phyloP scores from a whole-genome alignment of 2,113 vertebrate genomes.

The Mobula hypostoma region DNA sequence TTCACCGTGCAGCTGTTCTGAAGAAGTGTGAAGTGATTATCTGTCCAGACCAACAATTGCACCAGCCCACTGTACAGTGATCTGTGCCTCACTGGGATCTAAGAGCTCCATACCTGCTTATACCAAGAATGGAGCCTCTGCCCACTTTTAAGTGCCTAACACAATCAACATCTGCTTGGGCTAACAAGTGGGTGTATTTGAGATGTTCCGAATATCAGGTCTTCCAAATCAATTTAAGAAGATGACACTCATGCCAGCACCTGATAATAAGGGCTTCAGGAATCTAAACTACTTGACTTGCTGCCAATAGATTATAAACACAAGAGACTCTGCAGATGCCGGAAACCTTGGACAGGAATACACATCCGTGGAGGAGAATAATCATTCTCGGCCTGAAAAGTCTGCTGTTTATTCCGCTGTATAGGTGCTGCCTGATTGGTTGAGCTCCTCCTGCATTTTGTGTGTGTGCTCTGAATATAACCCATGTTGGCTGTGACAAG shows the following conservation, averaged over 20 bases:
- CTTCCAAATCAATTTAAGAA: background rate
- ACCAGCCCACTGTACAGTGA: background rate
- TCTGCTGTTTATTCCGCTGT: no score
- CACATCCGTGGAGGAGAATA: no score
- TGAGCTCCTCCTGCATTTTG: no score
- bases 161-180: conserved; percentile 1
- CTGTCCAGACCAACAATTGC: background rate
- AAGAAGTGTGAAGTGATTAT: no score
- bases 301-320: background rate
- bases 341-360: no score
- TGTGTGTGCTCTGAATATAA: no score
- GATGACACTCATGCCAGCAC: background rate
- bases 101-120: background rate
- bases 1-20: no score
- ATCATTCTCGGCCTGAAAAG: no score
- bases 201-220: background rate
- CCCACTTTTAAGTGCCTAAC: background rate
- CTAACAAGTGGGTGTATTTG: background rate
- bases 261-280: background rate
- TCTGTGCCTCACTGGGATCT: background rate
- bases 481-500: background rate
- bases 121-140: background rate
- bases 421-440: no score
- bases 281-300: background rate
- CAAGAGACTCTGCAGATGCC: no score